Evolutionary conservation across 2,113 vertebrate genomes (phyloP).

Genomic region (Psophia crepitans): DNA sequence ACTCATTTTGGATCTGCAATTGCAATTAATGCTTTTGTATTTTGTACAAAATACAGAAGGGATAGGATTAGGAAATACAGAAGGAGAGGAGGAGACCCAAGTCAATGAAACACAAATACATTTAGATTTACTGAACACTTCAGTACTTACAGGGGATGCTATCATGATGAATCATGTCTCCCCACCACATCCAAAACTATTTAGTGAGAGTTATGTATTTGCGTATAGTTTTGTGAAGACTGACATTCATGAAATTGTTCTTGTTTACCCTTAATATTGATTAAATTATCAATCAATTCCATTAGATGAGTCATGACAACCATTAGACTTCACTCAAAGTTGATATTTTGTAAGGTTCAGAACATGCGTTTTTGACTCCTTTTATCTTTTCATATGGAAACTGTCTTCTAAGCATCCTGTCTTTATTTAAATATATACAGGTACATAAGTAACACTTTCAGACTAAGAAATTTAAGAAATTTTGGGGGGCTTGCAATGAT

Average conservation of each 20-base stretch:
- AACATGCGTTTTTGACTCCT: neutral
- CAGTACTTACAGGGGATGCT: neutral
- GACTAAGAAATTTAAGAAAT: neutral
- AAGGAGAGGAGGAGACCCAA: neutral
- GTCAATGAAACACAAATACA: neutral
- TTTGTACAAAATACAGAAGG: neutral
- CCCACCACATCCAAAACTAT: neutral
- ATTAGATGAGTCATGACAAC: neutral
- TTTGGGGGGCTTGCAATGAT: neutral
- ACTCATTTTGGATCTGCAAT: neutral
- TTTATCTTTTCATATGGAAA: neutral
- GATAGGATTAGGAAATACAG: neutral
- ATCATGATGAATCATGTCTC: neutral
- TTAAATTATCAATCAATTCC: neutral
- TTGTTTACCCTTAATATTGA: neutral
- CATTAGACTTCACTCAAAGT: neutral
- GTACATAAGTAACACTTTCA: neutral
- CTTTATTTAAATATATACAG: neutral
- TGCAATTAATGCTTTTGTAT: neutral
- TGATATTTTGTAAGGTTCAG: neutral
- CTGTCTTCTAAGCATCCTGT: neutral
- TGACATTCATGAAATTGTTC: neutral
- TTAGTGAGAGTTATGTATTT: neutral
- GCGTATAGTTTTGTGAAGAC: neutral
- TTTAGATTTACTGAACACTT: neutral